Percentiles rank a stretch among this genome's conserved stretches.
Conservation (phyloP, 2,888 invertebrate species). For the Drosophila histrio region DNA sequence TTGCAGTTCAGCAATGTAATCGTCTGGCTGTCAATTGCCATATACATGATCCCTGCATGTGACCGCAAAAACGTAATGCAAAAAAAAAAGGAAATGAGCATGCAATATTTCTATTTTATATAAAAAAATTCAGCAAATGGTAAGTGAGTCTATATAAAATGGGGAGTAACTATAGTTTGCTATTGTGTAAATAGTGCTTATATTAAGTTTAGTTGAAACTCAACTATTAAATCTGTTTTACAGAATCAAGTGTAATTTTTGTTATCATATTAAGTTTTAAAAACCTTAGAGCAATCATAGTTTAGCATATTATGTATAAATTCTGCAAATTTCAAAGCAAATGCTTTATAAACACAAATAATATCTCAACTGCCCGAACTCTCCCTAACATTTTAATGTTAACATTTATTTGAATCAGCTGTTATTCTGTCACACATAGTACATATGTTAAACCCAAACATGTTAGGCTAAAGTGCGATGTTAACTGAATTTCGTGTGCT, state of each 20-base stretch:
- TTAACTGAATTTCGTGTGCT: not conserved
- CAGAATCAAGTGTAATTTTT: no score
- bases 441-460: not conserved
- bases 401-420: conserved; percentile 3
- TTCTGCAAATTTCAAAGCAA: no score
- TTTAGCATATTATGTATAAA: no score
- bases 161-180: not conserved
- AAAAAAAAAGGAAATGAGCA: not conserved
- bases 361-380: not conserved
- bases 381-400: not conserved
- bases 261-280: no score
- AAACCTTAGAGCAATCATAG: no score
- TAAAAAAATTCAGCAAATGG: not conserved
- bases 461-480: not conserved
- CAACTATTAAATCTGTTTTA: no score
- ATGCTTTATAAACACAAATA: not conserved
- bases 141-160: not conserved
- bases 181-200: no score
- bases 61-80: conserved; percentile 6
- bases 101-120: not conserved
- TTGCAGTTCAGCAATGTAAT: conserved; percentile 24
- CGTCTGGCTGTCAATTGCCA: conserved; percentile 15
- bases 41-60: conserved; percentile 19
- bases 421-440: not conserved
- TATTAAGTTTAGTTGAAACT: no score